Evolutionary conservation across 2,797 vertebrate genomes (phyloP).

Genomic region (Rhinatrema bivittatum): DNA sequence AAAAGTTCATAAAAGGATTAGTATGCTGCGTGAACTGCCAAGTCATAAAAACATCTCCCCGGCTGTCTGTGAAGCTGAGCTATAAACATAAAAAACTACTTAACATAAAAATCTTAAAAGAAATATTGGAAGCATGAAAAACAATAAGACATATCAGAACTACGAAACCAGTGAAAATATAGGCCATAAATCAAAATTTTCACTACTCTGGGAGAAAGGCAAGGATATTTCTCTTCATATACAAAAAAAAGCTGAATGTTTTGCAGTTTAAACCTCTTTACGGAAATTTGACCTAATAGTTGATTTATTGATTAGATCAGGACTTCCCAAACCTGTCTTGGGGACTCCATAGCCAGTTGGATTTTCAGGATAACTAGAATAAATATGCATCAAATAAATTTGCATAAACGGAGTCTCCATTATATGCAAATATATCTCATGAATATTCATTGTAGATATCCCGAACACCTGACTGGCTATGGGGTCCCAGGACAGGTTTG

Average conservation of each 20-base stretch:
- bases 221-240: background rate
- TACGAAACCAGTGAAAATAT: background rate
- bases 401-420: too few relatives aligned
- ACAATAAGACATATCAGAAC: fast-evolving
- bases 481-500: too few relatives aligned
- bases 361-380: too few relatives aligned
- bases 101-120: background rate
- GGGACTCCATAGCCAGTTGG: too few relatives aligned
- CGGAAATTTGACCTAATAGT: constrained; percentile 4
- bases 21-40: background rate
- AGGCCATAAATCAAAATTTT: background rate
- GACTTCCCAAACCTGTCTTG: too few relatives aligned
- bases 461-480: too few relatives aligned
- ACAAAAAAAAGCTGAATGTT: too few relatives aligned
- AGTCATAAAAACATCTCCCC: background rate
- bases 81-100: background rate
- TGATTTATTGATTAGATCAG: background rate
- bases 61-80: background rate
- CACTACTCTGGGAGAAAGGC: background rate
- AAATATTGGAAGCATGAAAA: background rate
- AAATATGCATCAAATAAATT: too few relatives aligned
- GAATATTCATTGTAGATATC: too few relatives aligned
- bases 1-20: background rate
- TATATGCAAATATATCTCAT: too few relatives aligned
- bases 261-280: too few relatives aligned